A percentile compares a stretch with the other conserved stretches of the same genome.
These are phyloP conservation scores for Mamestra configurata DNA, from an alignment of 1,140 invertebrate genomes.

Conservation along the genomic window DNA sequence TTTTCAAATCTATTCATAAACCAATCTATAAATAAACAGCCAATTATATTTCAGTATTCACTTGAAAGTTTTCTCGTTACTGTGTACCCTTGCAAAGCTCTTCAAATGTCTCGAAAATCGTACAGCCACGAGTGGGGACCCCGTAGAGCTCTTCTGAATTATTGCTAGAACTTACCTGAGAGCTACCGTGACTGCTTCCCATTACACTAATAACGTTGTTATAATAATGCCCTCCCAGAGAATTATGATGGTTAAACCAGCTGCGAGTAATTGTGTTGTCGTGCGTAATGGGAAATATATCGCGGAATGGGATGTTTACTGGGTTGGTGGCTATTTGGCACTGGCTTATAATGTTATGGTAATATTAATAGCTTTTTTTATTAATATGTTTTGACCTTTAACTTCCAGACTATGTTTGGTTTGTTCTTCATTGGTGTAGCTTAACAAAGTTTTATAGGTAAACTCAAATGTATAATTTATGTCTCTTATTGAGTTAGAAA, in stretches of 20 bases:
- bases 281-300: constrained; percentile 24
- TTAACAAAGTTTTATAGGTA: too few species aligned
- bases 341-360: not conserved
- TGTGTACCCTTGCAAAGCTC: not conserved
- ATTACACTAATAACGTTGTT: constrained; percentile 19
- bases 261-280: constrained; percentile 11
- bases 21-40: constrained; percentile 1
- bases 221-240: not conserved
- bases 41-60: constrained; percentile 30
- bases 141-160: constrained; percentile 14
- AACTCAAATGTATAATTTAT: too few species aligned
- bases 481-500: too few species aligned
- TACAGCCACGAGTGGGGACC: not conserved
- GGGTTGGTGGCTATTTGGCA: not conserved
- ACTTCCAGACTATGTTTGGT: not conserved
- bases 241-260: constrained; percentile 30
- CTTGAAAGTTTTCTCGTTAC: constrained; percentile 29
- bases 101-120: constrained; percentile 26
- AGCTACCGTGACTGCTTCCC: constrained; percentile 19
- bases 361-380: not conserved
- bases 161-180: constrained; percentile 1
- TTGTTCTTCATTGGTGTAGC: too few species aligned
- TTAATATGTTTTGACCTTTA: not conserved
- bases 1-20: not conserved
- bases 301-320: not conserved